Percentiles rank a stretch among this genome's conserved stretches.
phyloP scores from a whole-genome alignment of 1,140 invertebrate genomes.

The Trachymyrmex septentrionalis region DNA sequence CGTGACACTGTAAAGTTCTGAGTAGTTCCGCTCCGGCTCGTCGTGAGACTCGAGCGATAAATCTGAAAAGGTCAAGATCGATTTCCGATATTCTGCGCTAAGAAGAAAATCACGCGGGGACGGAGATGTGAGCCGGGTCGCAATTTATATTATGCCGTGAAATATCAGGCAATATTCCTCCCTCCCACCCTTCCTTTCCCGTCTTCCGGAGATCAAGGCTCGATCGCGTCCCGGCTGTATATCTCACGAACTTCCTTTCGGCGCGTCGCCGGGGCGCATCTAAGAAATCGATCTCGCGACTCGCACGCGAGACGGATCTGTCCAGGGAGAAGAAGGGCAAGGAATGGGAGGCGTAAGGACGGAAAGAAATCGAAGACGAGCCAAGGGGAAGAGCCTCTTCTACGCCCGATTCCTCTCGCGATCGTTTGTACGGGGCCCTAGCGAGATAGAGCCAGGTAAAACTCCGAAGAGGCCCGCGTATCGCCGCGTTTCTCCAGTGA shows the following conservation, averaged over 20 bases:
- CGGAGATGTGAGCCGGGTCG: background rate
- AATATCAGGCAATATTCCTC: background rate
- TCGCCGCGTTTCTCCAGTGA: conserved; percentile 78
- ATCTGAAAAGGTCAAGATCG: conserved; percentile 53
- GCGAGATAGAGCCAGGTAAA: conserved; percentile 77
- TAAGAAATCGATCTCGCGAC: conserved; percentile 63
- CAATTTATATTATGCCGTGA: conserved; percentile 26
- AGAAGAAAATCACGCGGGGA: background rate
- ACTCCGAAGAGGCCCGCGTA: conserved; percentile 78
- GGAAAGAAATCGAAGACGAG: conserved; percentile 22
- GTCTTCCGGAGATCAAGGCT: background rate
- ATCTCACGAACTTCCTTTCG: background rate
- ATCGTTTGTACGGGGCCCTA: conserved; percentile 59
- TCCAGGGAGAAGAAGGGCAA: conserved; percentile 38
- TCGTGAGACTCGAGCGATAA: conserved; percentile 15
- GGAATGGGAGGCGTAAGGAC: background rate
- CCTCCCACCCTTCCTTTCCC: background rate
- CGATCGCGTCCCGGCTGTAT: background rate
- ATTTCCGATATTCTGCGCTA: conserved; percentile 29
- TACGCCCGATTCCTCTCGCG: conserved; percentile 71
- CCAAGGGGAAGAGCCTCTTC: conserved; percentile 65
- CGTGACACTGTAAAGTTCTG: conserved; percentile 31
- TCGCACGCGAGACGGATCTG: conserved; percentile 70
- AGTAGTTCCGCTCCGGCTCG: background rate
- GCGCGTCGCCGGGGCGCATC: background rate